Evolutionary conservation across 1,140 invertebrate genomes (phyloP).

Genomic region (Zelostemma sp.): DNA sequence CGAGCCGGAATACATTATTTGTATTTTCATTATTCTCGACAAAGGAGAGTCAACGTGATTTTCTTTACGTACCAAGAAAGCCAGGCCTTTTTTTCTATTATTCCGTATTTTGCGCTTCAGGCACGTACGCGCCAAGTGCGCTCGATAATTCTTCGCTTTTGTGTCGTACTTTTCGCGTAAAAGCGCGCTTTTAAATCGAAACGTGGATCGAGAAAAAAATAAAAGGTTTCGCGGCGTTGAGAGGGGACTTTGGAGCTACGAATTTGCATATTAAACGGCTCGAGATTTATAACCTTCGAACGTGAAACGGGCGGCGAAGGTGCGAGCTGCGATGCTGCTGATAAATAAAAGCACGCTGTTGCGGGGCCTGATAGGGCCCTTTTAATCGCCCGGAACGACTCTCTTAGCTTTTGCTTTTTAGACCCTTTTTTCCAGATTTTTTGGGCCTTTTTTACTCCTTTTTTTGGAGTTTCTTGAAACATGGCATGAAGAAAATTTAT

Average conservation of each 20-base stretch:
- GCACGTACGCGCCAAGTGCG: conserved; percentile 33
- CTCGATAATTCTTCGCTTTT: conserved; percentile 18
- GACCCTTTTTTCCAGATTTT: too few species aligned
- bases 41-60: conserved; percentile 21
- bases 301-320: conserved; percentile 46
- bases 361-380: conserved; percentile 5
- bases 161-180: conserved; percentile 21
- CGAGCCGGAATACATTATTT: background rate
- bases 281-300: conserved; percentile 67
- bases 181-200: too few species aligned
- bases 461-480: too few species aligned
- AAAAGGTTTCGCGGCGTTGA: too few species aligned
- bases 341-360: conserved; percentile 47
- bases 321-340: conserved; percentile 50
- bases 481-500: too few species aligned
- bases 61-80: conserved; percentile 27
- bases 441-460: too few species aligned
- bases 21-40: conserved; percentile 36
- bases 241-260: conserved; percentile 4
- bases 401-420: too few species aligned
- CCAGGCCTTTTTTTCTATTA: conserved; percentile 29
- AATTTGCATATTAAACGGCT: conserved; percentile 71
- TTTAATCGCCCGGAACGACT: conserved; percentile 31
- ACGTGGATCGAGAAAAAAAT: too few species aligned
- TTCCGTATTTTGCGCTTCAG: conserved; percentile 37